Evolutionary conservation across 1,140 invertebrate genomes (phyloP).

Genomic region (Nebria ingens): DNA sequence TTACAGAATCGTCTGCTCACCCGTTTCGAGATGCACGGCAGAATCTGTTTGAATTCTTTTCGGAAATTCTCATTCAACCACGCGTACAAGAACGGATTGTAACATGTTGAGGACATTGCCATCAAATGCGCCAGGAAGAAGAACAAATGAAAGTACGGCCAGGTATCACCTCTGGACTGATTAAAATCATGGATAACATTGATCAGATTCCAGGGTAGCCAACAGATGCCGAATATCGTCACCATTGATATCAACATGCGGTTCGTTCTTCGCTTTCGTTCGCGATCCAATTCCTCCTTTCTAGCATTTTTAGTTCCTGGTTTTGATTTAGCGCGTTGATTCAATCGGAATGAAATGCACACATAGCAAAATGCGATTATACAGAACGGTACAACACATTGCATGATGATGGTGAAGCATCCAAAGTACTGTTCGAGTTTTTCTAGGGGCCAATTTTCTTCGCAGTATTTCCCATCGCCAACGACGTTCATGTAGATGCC

Average conservation of each 20-base stretch:
- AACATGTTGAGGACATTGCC: conserved; percentile 88
- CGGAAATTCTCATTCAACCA: conserved; percentile 97
- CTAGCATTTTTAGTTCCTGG: conserved; percentile 64
- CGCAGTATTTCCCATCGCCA: conserved; percentile 49
- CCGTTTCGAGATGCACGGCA: conserved; percentile 49
- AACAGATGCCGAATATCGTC: conserved; percentile 82
- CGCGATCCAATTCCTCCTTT: conserved; percentile 62
- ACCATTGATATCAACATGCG: conserved; percentile 97
- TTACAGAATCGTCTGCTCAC: conserved; percentile 21
- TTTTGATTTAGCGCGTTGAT: conserved; percentile 60
- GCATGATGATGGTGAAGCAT: conserved; percentile 69
- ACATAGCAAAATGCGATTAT: conserved; percentile 89
- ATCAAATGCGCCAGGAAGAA: conserved; percentile 84
- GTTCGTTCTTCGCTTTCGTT: conserved; percentile 65
- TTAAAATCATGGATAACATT: conserved; percentile 79
- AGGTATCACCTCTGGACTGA: conserved; percentile 44
- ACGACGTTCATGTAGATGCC: conserved; percentile 63
- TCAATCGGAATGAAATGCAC: conserved; percentile 76
- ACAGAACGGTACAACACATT: conserved; percentile 90
- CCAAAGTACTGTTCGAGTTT: conserved; percentile 68
- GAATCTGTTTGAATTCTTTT: conserved; percentile 82
- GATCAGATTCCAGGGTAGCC: conserved; percentile 87
- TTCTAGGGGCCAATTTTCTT: conserved; percentile 75
- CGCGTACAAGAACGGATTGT: conserved; percentile 82
- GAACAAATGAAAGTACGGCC: conserved; percentile 70